phyloP scores from a whole-genome alignment of 2,888 invertebrate genomes.

The Rhagonycha fulva region DNA sequence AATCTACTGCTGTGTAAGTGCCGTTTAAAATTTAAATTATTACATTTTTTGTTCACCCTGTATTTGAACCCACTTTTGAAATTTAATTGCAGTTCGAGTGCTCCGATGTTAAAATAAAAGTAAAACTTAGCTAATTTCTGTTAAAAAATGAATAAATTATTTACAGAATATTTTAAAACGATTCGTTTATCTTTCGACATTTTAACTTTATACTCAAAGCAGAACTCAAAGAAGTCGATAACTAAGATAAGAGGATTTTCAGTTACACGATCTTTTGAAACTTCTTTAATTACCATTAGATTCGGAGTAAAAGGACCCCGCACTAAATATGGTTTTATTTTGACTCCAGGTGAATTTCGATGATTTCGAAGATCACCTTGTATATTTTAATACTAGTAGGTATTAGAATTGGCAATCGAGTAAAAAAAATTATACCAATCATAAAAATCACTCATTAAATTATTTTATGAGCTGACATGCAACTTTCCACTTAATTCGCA shows the following conservation, averaged over 20 bases:
- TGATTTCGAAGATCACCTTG: neutral
- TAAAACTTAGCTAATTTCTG: neutral
- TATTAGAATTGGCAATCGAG: neutral
- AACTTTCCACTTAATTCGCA: constrained; percentile 3
- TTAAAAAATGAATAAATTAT: neutral
- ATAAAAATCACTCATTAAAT: constrained; percentile 3
- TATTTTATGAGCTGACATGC: constrained; percentile 1
- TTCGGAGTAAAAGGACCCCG: no score
- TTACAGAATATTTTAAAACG: neutral
- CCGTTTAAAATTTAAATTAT: neutral
- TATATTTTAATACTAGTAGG: neutral
- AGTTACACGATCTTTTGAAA: neutral
- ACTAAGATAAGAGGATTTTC: neutral
- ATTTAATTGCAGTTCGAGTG: neutral
- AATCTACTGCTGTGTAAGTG: neutral
- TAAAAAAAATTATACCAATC: neutral
- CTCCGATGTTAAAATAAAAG: neutral
- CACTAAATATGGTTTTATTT: no score
- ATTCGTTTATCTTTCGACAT: neutral
- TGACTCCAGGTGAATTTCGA: no score
- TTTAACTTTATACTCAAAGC: neutral
- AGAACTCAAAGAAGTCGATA: neutral
- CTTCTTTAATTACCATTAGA: no score
- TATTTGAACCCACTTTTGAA: neutral
- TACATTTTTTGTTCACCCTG: neutral